phyloP scores from a whole-genome alignment of 2,113 vertebrate genomes.

The Ceratotherium simum region DNA sequence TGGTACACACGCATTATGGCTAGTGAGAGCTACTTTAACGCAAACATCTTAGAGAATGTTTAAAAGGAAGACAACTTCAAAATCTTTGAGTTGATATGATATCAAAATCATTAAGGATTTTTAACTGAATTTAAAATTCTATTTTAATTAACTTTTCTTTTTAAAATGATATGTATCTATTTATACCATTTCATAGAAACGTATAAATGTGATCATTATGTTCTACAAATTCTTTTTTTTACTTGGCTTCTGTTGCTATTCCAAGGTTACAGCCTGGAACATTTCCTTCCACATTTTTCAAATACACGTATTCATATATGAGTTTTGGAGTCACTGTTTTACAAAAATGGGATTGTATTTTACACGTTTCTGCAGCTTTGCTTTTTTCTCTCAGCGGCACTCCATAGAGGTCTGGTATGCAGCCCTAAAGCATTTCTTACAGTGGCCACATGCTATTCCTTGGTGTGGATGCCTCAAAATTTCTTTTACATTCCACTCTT shows the following conservation, averaged over 20 bases:
- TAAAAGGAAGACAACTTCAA: slow-evolving; percentile 47
- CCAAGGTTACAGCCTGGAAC: background rate
- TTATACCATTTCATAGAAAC: slow-evolving; percentile 34
- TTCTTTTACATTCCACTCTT: background rate
- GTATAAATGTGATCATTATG: background rate
- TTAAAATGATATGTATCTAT: background rate
- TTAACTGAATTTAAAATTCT: slow-evolving; percentile 45
- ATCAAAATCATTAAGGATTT: slow-evolving; percentile 49
- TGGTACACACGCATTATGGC: background rate
- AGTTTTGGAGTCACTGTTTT: slow-evolving; percentile 24
- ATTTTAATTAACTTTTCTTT: slow-evolving; percentile 41
- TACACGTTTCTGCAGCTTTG: background rate
- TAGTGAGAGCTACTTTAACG: background rate
- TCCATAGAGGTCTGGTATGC: background rate
- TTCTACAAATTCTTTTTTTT: background rate
- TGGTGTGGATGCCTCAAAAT: background rate
- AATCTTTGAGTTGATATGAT: slow-evolving; percentile 32
- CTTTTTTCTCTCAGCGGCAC: background rate
- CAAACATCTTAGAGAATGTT: background rate
- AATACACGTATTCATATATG: background rate
- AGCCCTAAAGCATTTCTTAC: background rate
- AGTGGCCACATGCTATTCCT: background rate
- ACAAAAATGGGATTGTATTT: background rate
- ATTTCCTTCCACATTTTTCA: slow-evolving; percentile 59
- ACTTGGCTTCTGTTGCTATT: background rate